Evolutionary conservation across 1,140 invertebrate species (phyloP), one percentile per base, ranked within the genome.

Genomic region (Trigoniulus corallinus): DNA sequence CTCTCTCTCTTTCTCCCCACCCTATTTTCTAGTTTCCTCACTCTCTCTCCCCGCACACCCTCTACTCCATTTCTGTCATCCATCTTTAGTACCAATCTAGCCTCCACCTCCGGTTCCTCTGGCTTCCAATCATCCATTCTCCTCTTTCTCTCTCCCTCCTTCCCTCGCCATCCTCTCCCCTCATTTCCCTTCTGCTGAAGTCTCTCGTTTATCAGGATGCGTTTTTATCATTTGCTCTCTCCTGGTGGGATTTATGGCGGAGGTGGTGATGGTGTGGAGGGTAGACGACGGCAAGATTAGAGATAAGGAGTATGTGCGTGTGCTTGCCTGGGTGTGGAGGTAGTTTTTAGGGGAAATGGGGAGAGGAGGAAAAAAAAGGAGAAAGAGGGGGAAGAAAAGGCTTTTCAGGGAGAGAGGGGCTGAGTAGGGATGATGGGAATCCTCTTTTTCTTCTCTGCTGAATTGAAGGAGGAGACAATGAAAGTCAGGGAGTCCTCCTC

Each of bases 81-180:
- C n/a, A n/a, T n/a, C n/a, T n/a, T n/a, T n/a, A n/a, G n/a, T n/a
- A n/a, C n/a, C n/a, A n/a, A 27, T 45, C 45, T 27, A n/a, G 24
- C 44, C 22, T 40, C 46, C 18, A 40, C 22, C 43, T 27, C 24
- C 47, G 12, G 20, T 18, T 23, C 18, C 40, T 18, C 34, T 18
- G 23, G 22, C 15, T 41, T 27, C 54, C 47, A 51, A 54, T 53
- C 40, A 12, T 54, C 44, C 29, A 29, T 29, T 29, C 40, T 18
- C 27, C 34, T 34, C 48, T 48, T 47, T 44, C 23, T 26, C 15
- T 50, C 26, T 34, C 47, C 10, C 42, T 40, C 57, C 68, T 67
- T 66, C 64, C 66, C 64, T 68, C 63, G 62, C 64, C 60, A 58
- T 61, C 56, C 61, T 58, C 57, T 53, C 55, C 50, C 51, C 53